These are phyloP conservation scores for Papilio protenor DNA, from an alignment of 2,888 invertebrate genomes.

Conservation along the genomic window DNA sequence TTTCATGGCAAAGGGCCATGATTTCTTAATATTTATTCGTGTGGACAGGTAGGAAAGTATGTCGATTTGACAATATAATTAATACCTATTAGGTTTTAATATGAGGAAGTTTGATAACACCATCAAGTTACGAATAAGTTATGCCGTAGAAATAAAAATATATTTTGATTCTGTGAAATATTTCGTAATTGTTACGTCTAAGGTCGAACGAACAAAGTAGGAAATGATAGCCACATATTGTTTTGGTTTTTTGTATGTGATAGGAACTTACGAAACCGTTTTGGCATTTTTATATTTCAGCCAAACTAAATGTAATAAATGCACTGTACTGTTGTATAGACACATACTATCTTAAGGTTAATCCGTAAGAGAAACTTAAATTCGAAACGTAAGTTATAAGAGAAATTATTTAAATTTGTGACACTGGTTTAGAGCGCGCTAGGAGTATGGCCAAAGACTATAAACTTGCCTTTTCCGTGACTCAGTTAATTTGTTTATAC, in stretches of 20 bases:
- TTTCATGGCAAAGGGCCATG: constrained; percentile 38
- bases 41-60: constrained; percentile 39
- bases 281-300: not conserved
- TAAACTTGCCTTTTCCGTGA: not conserved
- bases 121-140: constrained; percentile 20
- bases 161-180: not conserved
- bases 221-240: not conserved
- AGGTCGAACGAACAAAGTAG: no score
- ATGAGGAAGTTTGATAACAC: constrained; percentile 40
- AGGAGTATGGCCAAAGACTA: not conserved
- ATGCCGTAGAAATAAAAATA: not conserved
- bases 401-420: constrained; percentile 23
- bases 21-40: constrained; percentile 33
- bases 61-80: constrained; percentile 42
- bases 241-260: not conserved
- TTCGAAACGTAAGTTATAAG: not conserved
- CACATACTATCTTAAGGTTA: not conserved
- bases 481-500: constrained; percentile 16
- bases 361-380: constrained; percentile 3
- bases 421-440: constrained; percentile 1
- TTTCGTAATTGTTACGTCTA: not conserved
- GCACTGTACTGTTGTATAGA: not conserved
- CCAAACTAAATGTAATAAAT: not conserved
- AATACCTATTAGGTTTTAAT: constrained; percentile 40
- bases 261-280: not conserved